phyloP scores from a whole-genome alignment of 2,797 vertebrate genomes.

The Hippocampus kuda region DNA sequence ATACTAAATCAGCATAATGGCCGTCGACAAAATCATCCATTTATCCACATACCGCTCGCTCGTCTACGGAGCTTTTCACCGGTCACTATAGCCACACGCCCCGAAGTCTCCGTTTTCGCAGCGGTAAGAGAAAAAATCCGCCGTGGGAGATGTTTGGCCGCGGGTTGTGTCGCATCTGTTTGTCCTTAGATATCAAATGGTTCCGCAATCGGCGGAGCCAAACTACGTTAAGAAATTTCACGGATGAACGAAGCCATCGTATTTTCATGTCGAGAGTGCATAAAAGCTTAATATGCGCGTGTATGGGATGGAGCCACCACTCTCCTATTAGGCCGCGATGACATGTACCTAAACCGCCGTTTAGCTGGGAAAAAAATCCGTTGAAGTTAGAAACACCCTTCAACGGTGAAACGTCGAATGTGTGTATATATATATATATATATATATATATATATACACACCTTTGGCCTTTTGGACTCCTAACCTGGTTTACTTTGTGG shows the following conservation, averaged over 20 bases:
- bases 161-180: not conserved
- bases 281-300: rapidly evolving
- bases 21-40: not conserved
- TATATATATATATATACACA: not conserved
- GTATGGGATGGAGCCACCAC: rapidly evolving
- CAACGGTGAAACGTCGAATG: not conserved
- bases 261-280: not conserved
- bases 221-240: not conserved
- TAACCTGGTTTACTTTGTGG: not conserved
- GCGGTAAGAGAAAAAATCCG: slow-evolving; percentile 28
- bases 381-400: not conserved
- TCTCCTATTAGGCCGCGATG: slow-evolving; percentile 7
- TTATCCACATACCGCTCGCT: not conserved
- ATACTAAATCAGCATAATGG: slow-evolving; percentile 36
- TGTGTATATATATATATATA: too few relatives aligned
- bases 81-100: slow-evolving; percentile 3
- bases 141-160: not conserved
- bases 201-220: slow-evolving; percentile 12
- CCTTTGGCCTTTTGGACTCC: not conserved
- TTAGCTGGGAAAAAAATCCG: not conserved
- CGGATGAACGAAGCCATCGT: not conserved
- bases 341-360: not conserved
- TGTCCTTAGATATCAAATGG: not conserved
- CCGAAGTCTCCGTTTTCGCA: slow-evolving; percentile 18
- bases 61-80: slow-evolving; percentile 7